Conservation (phyloP, 2,888 invertebrate genomes). For the Phyllotreta cruciferae region DNA sequence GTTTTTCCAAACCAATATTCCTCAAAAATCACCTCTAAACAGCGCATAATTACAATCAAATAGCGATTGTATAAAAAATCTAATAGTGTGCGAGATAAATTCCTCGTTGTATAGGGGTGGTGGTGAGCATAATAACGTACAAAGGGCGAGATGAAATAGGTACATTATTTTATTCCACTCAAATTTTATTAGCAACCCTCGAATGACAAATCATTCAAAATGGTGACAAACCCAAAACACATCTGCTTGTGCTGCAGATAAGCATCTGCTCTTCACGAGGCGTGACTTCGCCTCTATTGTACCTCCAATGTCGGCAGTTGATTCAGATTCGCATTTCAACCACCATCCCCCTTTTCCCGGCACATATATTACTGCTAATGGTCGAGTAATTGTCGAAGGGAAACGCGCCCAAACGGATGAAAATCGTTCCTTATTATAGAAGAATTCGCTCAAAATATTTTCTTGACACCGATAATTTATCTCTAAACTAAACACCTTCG, state of each 20-base stretch:
- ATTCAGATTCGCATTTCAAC: conserved; percentile 10
- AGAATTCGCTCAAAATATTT: no score
- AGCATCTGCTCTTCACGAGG: conserved; percentile 43
- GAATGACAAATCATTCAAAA: conserved; percentile 18
- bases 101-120: no score
- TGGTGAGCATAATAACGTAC: no score
- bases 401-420: conserved; percentile 22
- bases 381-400: conserved; percentile 45
- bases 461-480: no score
- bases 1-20: conserved; percentile 28
- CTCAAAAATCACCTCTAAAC: not conserved
- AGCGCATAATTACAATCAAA: not conserved
- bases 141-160: no score
- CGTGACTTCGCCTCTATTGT: conserved; percentile 41
- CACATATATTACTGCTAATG: conserved; percentile 45
- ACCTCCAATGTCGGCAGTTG: conserved; percentile 24
- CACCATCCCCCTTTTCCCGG: conserved; percentile 38
- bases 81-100: no score
- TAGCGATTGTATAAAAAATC: no score
- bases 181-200: conserved; percentile 9
- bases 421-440: no score
- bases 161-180: conserved; percentile 7
- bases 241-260: conserved; percentile 15
- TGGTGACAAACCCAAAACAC: conserved; percentile 13
- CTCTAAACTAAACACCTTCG: no score